Percentiles rank a stretch among this genome's conserved stretches.
phyloP scores from a whole-genome alignment of 2,113 vertebrate genomes.

The Dasyurus viverrinus region DNA sequence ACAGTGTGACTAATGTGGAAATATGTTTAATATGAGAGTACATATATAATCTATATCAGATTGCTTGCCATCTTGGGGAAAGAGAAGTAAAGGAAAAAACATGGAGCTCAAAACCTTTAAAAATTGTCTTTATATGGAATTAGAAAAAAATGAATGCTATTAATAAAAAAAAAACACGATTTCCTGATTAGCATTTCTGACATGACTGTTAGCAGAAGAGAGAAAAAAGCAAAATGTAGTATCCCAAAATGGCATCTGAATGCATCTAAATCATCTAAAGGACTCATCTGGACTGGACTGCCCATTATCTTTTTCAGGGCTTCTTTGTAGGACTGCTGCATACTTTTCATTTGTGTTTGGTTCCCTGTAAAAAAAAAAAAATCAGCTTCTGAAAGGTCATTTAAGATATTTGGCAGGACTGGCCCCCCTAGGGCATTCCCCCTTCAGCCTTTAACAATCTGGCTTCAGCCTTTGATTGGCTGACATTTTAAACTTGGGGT shows the following conservation, averaged over 20 bases:
- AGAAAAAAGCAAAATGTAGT: neutral
- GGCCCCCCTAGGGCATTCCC: neutral
- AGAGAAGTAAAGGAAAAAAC: too few relatives aligned
- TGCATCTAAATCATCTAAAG: neutral
- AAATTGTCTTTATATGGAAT: too few relatives aligned
- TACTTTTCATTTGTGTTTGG: neutral
- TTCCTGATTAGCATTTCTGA: neutral
- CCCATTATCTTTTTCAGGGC: neutral
- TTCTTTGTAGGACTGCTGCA: neutral
- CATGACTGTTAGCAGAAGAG: neutral
- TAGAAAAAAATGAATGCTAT: too few relatives aligned
- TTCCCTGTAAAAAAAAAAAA: neutral
- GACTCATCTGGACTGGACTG: neutral
- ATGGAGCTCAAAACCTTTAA: too few relatives aligned
- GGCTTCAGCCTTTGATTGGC: neutral
- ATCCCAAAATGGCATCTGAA: neutral
- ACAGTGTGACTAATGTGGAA: too few relatives aligned
- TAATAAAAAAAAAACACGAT: too few relatives aligned
- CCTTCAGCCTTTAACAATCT: neutral
- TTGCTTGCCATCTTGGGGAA: too few relatives aligned
- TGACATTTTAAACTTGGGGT: neutral
- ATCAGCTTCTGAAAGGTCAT: neutral
- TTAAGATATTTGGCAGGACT: neutral
- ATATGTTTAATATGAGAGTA: too few relatives aligned
- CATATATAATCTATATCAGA: too few relatives aligned